Evolutionary conservation across 2,113 vertebrate genomes (phyloP).

Genomic region (Ceyx cyanopectus): DNA sequence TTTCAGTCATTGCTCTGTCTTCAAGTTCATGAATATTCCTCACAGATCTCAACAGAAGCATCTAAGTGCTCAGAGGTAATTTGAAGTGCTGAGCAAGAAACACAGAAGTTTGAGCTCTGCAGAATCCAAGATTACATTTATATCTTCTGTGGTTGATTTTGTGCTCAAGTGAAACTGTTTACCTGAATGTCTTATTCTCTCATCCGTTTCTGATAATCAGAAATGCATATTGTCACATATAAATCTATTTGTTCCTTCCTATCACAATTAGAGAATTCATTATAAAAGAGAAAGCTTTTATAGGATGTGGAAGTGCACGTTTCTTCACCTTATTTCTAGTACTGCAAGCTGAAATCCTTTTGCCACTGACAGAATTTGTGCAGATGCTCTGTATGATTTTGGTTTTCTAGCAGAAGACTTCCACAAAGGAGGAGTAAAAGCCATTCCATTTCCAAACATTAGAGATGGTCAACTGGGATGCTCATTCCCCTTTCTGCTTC

Average conservation of each 20-base stretch:
- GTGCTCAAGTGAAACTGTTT: neutral
- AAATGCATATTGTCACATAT: neutral
- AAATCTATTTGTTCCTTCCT: neutral
- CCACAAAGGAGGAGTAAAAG: neutral
- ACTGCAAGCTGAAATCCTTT: neutral
- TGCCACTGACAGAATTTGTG: neutral
- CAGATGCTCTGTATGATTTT: neutral
- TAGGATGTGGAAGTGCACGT: neutral
- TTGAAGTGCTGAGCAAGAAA: neutral
- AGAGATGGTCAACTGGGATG: neutral
- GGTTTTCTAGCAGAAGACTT: neutral
- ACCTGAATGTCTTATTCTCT: neutral
- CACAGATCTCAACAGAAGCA: neutral
- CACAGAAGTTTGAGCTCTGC: neutral
- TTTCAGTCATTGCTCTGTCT: neutral
- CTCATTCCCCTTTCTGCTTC: neutral
- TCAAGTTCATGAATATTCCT: neutral
- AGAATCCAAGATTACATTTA: neutral
- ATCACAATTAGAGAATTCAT: neutral
- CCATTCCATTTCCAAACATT: neutral
- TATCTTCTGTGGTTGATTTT: neutral
- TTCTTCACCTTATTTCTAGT: neutral
- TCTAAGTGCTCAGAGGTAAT: neutral
- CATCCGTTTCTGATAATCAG: neutral
- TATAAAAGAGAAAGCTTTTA: neutral